These are phyloP conservation scores for Zaprionus ornatus DNA, from an alignment of 1,140 invertebrate species.

Conservation along the genomic window DNA sequence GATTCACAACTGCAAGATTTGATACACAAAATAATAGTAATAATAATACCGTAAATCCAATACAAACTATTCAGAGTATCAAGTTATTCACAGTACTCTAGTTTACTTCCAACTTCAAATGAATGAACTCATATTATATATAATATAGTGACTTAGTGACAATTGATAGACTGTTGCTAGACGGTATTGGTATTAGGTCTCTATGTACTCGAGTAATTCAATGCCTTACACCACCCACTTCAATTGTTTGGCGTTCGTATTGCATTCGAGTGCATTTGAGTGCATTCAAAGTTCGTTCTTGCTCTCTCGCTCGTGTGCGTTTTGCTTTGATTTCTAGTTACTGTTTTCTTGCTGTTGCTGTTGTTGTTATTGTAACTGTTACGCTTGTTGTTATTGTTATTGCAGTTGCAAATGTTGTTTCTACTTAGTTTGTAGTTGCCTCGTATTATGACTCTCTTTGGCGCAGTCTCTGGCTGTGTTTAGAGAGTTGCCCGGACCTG, in stretches of 20 bases:
- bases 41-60: background rate
- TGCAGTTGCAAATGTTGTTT: constrained; percentile 56
- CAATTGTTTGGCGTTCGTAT: background rate
- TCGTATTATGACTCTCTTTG: constrained; percentile 64
- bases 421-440: constrained; percentile 62
- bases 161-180: too few species aligned
- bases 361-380: constrained; percentile 24
- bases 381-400: constrained; percentile 46
- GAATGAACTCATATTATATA: too few species aligned
- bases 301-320: background rate
- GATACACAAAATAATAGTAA: background rate
- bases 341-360: constrained; percentile 22
- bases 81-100: background rate
- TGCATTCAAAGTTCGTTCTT: constrained; percentile 38
- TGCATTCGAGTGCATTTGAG: background rate
- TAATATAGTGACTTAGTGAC: too few species aligned
- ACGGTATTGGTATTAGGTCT: background rate
- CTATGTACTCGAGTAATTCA: background rate
- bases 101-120: background rate
- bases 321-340: constrained; percentile 60
- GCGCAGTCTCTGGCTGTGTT: constrained; percentile 51
- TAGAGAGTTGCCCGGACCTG: constrained; percentile 65
- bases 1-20: background rate
- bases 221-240: background rate
- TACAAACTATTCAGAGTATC: background rate